phyloP scores from a whole-genome alignment of 2,113 vertebrate species.

The Micromys minutus region DNA sequence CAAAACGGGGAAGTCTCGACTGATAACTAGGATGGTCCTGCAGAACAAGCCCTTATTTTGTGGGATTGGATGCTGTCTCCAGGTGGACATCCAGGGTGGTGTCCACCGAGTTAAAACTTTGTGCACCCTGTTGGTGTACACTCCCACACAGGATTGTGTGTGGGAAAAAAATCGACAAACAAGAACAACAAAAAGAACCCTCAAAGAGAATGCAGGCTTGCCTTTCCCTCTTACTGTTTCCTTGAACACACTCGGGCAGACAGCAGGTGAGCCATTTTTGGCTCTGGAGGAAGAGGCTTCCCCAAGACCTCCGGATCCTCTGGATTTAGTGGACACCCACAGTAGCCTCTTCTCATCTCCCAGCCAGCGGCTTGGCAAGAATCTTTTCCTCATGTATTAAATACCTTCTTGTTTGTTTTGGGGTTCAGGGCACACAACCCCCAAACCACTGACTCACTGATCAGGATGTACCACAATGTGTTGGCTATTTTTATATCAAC shows the following conservation, averaged over 20 bases:
- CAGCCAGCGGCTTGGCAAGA: background rate
- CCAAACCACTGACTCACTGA: background rate
- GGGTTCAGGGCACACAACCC: background rate
- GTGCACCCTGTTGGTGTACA: background rate
- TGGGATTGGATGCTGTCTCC: background rate
- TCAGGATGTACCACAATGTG: background rate
- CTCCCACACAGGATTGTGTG: background rate
- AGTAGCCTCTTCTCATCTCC: background rate
- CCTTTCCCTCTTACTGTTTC: background rate
- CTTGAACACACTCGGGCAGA: background rate
- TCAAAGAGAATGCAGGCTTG: background rate
- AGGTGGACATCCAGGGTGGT: background rate
- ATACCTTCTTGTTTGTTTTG: background rate
- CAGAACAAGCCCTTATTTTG: background rate
- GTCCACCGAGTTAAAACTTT: background rate
- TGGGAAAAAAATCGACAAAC: background rate
- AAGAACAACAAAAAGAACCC: background rate
- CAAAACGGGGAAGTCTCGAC: background rate
- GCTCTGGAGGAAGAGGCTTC: background rate
- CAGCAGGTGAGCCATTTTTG: background rate
- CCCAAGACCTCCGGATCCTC: background rate
- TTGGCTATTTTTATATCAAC: background rate
- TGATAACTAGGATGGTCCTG: background rate
- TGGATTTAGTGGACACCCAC: background rate
- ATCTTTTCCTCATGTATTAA: background rate